phyloP scores from a whole-genome alignment of 2,888 invertebrate species.

The Drosophila colorata region DNA sequence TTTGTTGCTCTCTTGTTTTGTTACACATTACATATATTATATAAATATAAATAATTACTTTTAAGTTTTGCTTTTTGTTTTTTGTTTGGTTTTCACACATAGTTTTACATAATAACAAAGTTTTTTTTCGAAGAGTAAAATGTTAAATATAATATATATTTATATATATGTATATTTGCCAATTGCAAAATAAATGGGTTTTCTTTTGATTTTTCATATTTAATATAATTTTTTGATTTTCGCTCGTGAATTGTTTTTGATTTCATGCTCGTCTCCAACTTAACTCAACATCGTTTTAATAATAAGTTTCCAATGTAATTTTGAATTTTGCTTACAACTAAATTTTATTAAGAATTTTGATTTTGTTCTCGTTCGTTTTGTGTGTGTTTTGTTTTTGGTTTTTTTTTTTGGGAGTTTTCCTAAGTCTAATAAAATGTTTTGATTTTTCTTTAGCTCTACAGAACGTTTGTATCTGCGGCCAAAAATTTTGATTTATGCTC shows the following conservation, averaged over 20 bases:
- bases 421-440: constrained; percentile 79
- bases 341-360: constrained; percentile 59
- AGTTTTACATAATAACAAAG: constrained; percentile 70
- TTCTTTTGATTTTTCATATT: constrained; percentile 62
- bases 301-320: constrained; percentile 58
- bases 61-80: constrained; percentile 41
- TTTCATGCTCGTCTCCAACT: constrained; percentile 57
- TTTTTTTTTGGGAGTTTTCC: constrained; percentile 40
- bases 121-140: constrained; percentile 62
- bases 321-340: constrained; percentile 62
- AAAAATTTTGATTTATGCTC: constrained; percentile 85
- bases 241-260: constrained; percentile 59
- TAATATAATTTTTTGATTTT: constrained; percentile 65
- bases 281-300: constrained; percentile 68
- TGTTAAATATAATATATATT: constrained; percentile 62
- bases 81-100: constrained; percentile 52
- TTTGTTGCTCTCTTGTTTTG: constrained; percentile 52
- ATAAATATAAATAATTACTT: constrained; percentile 74
- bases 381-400: constrained; percentile 20
- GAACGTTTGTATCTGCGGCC: constrained; percentile 58
- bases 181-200: constrained; percentile 68
- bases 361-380: constrained; percentile 39
- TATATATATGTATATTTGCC: constrained; percentile 66
- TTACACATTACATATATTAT: constrained; percentile 63
- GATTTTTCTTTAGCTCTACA: constrained; percentile 72